Evolutionary conservation across 2,113 vertebrate genomes (phyloP), one percentile per base, ranked within the genome.

Genomic region (Aptenodytes forsteri): DNA sequence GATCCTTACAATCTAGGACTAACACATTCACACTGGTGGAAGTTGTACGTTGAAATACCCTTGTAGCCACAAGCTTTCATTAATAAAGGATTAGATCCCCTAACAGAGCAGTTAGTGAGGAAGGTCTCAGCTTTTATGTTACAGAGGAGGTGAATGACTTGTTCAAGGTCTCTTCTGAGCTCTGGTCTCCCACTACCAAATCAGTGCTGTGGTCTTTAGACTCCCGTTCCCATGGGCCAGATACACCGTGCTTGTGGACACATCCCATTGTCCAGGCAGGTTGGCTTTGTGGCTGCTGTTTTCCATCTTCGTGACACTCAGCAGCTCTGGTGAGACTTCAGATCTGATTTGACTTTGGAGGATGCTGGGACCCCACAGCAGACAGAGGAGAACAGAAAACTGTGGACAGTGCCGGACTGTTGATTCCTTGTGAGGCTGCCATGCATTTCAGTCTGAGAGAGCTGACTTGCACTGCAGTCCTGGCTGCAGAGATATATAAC

Each of bases 391-490:
- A n/a, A 11, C 1, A 7, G 32, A 47, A 61, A 62, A 3, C 9
- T 50, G 47, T 36, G 0, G 0, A 1, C 10, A 13, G 11, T 2
- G 15, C 4, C 4, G 12, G 29, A 6, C 30, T 23, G 13, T 14
- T 1, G 4, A 18, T 64, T 67, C 47, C 58, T 69, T 42, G 38
- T 0, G 3, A 61, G 80, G 44, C 55, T 67, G 40, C 52, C 0
- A 0, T 1, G 2, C 6, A 0, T 29, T 76, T 66, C 25, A 16
- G 38, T 1, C 67, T 1, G 2, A 40, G 40, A 8, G 56, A 13
- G 67, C 32, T 8, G 5, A 15, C 15, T 20, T 6, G 34, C 22
- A 7, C 46, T 6, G 88, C 75, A 65, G 65, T 49, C 32, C 62
- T 83, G 73, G 22, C 76, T 89, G 81, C 87, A 70, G 38, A 64